These are phyloP conservation scores for Drosophila miranda DNA, from an alignment of 1,140 invertebrate genomes.

Conservation along the genomic window DNA sequence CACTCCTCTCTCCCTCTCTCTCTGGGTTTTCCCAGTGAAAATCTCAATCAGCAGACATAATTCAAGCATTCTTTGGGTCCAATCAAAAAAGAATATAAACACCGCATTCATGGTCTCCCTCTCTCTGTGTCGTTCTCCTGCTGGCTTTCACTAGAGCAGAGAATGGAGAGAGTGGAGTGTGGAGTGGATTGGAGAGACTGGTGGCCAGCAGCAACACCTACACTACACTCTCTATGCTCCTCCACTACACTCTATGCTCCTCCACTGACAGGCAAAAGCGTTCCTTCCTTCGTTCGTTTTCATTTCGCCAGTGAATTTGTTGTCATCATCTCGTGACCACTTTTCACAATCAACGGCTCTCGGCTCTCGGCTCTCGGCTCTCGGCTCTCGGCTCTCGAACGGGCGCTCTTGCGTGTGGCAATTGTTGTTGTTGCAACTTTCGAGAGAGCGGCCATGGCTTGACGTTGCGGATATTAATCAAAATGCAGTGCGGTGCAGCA, in stretches of 20 bases:
- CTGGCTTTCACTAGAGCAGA: conserved; percentile 38
- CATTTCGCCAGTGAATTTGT: conserved; percentile 76
- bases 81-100: conserved; percentile 76
- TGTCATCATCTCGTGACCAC: conserved; percentile 73
- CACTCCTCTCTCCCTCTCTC: too few relatives aligned
- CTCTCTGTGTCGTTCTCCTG: not conserved
- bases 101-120: conserved; percentile 48
- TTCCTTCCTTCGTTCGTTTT: conserved; percentile 29
- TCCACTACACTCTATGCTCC: not conserved
- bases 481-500: conserved; percentile 45
- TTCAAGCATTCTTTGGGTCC: conserved; percentile 12
- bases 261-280: conserved; percentile 14
- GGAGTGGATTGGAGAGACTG: too few relatives aligned
- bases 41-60: too few relatives aligned
- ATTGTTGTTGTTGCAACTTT: conserved; percentile 44
- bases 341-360: conserved; percentile 70
- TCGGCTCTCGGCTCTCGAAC: conserved; percentile 8
- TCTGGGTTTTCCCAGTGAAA: not conserved
- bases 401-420: conserved; percentile 38
- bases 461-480: conserved; percentile 76
- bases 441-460: conserved; percentile 43
- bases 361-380: conserved; percentile 9
- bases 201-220: conserved; percentile 1
- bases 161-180: conserved; percentile 19
- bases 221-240: not conserved